Evolutionary conservation across 2,797 vertebrate species (phyloP).

Genomic region (Luscinia megarhynchos): DNA sequence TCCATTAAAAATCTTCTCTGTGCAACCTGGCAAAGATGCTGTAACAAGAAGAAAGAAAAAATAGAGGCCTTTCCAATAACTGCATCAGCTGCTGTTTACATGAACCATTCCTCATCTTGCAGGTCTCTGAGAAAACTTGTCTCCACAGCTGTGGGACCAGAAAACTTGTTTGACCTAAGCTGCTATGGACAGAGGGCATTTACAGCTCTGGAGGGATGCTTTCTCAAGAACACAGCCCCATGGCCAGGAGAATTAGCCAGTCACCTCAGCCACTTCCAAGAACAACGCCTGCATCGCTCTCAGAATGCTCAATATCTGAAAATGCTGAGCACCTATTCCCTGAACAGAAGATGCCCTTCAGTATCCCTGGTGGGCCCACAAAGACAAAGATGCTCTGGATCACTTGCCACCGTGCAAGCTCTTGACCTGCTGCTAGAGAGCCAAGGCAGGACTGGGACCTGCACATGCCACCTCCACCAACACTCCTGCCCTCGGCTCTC

Average conservation of each 20-base stretch:
- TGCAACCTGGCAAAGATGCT: not conserved
- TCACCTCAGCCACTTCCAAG: not conserved
- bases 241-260: not conserved
- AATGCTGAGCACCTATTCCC: not conserved
- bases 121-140: not conserved
- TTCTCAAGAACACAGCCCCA: not conserved
- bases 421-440: not conserved
- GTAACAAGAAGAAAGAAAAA: not conserved
- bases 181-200: not conserved
- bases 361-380: not conserved
- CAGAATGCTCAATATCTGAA: not conserved
- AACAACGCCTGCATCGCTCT: not conserved
- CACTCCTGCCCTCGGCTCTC: not conserved
- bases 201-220: fast-evolving
- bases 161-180: not conserved
- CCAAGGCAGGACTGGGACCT: not conserved
- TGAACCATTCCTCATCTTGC: not conserved
- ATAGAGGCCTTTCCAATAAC: not conserved
- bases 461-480: not conserved
- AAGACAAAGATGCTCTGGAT: not conserved
- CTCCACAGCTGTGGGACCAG: not conserved
- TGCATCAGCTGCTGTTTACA: not conserved
- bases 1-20: not conserved
- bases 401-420: not conserved
- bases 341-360: not conserved